These are phyloP conservation scores for Buphagus erythrorhynchus DNA, from an alignment of 2,797 vertebrate species.

Conservation along the genomic window DNA sequence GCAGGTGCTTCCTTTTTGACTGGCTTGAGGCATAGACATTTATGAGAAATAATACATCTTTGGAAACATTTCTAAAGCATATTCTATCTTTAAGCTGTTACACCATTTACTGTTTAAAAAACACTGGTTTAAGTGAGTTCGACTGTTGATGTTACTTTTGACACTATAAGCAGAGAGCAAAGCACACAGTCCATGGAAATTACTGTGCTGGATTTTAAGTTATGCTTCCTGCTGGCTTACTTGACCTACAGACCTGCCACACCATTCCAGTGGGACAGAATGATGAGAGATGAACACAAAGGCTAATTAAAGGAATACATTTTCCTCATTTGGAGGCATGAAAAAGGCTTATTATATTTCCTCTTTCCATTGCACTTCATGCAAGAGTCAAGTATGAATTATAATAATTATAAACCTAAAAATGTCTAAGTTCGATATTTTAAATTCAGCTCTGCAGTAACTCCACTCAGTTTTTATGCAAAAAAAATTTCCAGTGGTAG, in stretches of 20 bases:
- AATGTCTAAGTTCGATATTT: neutral
- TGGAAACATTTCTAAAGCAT: neutral
- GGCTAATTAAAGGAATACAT: neutral
- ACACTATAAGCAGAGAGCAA: neutral
- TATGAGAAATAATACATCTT: neutral
- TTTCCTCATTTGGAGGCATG: neutral
- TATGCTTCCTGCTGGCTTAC: neutral
- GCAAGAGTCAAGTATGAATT: neutral
- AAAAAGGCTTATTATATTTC: neutral
- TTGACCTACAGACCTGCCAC: neutral
- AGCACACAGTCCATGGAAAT: neutral
- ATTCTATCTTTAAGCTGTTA: neutral
- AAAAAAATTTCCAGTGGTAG: neutral
- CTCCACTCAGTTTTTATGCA: neutral
- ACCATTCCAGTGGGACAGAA: neutral
- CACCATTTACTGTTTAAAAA: neutral
- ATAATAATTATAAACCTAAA: neutral
- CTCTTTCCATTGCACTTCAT: neutral
- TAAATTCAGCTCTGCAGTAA: neutral
- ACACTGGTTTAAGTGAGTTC: neutral
- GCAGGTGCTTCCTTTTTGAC: neutral
- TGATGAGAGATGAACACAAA: neutral
- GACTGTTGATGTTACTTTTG: neutral
- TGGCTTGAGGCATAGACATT: neutral
- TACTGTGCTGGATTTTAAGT: neutral